These are phyloP conservation scores for Rhabdomys dilectus DNA, from an alignment of 2,113 vertebrate species.

Conservation along the genomic window DNA sequence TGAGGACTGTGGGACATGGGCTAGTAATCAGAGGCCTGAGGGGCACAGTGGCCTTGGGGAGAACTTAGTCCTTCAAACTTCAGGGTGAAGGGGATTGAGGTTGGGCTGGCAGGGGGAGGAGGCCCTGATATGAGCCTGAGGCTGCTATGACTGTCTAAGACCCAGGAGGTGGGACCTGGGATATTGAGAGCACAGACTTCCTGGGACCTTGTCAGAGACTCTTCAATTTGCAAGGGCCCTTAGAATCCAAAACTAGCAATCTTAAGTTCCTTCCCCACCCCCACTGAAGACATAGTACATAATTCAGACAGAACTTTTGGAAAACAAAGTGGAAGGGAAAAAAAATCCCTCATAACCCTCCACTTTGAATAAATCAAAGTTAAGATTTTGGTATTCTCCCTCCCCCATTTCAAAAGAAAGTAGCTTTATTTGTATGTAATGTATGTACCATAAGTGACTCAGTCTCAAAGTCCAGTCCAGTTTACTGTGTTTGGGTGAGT, in stretches of 20 bases:
- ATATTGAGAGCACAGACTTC: neutral
- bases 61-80: neutral
- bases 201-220: neutral
- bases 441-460: neutral
- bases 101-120: neutral
- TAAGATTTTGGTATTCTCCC: neutral
- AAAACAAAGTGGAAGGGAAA: slow-evolving; percentile 33
- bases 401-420: neutral
- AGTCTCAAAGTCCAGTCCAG: neutral
- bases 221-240: neutral
- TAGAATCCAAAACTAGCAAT: neutral
- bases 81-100: neutral
- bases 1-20: slow-evolving; percentile 74
- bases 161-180: too few relatives aligned
- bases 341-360: neutral
- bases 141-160: neutral
- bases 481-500: neutral
- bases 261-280: neutral
- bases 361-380: slow-evolving; percentile 1
- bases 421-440: neutral
- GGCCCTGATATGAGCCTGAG: neutral
- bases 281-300: neutral
- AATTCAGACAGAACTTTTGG: slow-evolving; percentile 27
- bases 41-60: neutral
- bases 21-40: neutral